Evolutionary conservation across 2,888 invertebrate species (phyloP), one percentile per base, ranked within the genome.

Genomic region (Aethes cnicana): DNA sequence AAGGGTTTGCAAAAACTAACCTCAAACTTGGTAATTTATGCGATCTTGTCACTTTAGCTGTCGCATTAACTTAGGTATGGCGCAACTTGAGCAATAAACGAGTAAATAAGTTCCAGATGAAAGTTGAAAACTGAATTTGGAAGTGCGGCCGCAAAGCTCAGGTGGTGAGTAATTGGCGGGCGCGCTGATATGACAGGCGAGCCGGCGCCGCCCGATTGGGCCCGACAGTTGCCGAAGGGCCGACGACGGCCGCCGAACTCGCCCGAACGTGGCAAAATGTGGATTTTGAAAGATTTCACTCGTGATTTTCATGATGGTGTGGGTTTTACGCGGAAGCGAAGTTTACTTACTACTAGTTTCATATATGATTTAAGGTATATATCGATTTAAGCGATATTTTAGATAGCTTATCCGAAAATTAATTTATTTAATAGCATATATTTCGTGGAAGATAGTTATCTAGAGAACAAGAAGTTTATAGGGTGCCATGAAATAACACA

Each of bases 91-190:
- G 39, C 50, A 56, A 50, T 56, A 56, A 53, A 54, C 55, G 64
- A 63, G 64, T 73, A 74, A 74, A 71, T 66, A 71, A 74, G 67
- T 71, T 69, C 57, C 52, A 69, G 74, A 77, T 77, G 69, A 74
- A 76, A 74, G 66, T 72, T 72, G 68, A 71, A 72, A 66, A 57
- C 58, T 50, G 57, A 55, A 58, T 54, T 53, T 50, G 37, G 46
- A 25, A 21, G 21, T 20, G 32, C 26, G 64, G 59, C 58, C 54
- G 44, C 48, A 37, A 56, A 59, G 60, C 62, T 61, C 72, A 69
- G 72, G 76, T 76, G 79, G 75, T 77, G 80, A 78, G 78, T 76
- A 68, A 78, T 80, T 78, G 77, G 61, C 60, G 61, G 54, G 56
- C 66, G 68, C 64, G 52, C 50, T 62, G 74, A 72, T 74, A 77